These are phyloP conservation scores for Drosophila auraria DNA, from an alignment of 1,140 invertebrate genomes.

Conservation along the genomic window DNA sequence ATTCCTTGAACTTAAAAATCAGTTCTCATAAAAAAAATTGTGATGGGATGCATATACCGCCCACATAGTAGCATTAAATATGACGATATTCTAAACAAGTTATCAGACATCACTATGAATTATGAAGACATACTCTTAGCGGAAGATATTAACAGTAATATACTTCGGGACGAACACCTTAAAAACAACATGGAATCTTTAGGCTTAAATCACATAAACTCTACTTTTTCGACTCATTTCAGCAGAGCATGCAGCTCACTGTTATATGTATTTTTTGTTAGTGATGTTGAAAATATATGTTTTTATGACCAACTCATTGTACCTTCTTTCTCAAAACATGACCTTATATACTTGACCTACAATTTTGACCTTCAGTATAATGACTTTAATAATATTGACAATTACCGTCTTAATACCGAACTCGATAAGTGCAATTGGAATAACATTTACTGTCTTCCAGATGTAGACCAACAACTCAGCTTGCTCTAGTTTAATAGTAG, in stretches of 20 bases:
- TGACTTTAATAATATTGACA: not conserved
- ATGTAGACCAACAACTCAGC: too few species aligned
- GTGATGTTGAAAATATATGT: not conserved
- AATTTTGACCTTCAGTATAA: not conserved
- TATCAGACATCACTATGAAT: constrained; percentile 1
- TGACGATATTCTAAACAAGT: not conserved
- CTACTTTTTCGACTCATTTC: not conserved
- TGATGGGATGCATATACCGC: not conserved
- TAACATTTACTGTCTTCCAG: too few species aligned
- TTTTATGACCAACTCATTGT: not conserved
- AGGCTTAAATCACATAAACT: not conserved
- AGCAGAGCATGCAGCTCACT: not conserved
- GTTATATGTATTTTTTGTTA: not conserved
- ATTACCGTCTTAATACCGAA: too few species aligned
- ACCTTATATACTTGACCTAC: not conserved
- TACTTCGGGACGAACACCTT: too few species aligned
- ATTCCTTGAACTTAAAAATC: not conserved
- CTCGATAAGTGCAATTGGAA: not conserved
- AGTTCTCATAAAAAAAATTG: not conserved
- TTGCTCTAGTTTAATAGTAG: too few species aligned
- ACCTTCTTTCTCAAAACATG: not conserved
- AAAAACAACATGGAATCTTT: too few species aligned
- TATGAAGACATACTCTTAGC: too few species aligned
- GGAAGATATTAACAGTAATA: too few species aligned
- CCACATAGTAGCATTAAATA: not conserved